Evolutionary conservation across 2,113 vertebrate species (phyloP).

Genomic region (Pygoscelis adeliae): DNA sequence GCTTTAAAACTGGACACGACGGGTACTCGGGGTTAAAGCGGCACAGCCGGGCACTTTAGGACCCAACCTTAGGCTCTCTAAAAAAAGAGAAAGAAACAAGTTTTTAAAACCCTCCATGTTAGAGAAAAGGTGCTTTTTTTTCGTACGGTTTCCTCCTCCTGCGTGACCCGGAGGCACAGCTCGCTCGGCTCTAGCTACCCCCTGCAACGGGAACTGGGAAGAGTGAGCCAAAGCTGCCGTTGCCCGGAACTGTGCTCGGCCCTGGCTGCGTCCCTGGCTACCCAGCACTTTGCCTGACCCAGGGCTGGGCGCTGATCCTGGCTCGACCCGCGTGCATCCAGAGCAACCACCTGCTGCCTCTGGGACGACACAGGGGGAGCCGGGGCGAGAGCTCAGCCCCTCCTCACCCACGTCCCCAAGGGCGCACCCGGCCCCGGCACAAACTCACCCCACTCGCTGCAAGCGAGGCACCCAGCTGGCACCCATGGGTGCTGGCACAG

Average conservation of each 20-base stretch:
- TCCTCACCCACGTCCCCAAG: fast-evolving
- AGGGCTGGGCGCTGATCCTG: not conserved
- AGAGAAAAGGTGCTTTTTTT: not conserved
- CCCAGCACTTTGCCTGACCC: not conserved
- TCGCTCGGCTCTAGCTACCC: not conserved
- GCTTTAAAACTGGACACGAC: constrained; percentile 48
- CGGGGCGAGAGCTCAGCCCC: not conserved
- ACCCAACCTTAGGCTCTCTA: constrained; percentile 72
- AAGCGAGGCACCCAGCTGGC: not conserved
- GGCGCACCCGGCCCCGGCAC: not conserved
- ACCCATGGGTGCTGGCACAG: not conserved
- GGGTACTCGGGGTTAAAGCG: constrained; percentile 24
- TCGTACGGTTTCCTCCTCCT: not conserved
- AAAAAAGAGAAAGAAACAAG: constrained; percentile 71
- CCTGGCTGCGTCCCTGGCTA: constrained; percentile 17
- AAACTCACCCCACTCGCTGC: not conserved
- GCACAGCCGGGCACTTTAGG: constrained; percentile 40
- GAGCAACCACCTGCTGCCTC: not conserved
- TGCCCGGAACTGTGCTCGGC: not conserved
- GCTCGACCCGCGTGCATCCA: not conserved
- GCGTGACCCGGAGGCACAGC: not conserved
- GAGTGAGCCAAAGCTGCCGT: not conserved
- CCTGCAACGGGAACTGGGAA: not conserved
- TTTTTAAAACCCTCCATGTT: constrained; percentile 53
- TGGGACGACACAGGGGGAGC: not conserved